Base-by-base conservation (phyloP, 2,888 invertebrate genomes). In the Prenolepis imparis region DNA sequence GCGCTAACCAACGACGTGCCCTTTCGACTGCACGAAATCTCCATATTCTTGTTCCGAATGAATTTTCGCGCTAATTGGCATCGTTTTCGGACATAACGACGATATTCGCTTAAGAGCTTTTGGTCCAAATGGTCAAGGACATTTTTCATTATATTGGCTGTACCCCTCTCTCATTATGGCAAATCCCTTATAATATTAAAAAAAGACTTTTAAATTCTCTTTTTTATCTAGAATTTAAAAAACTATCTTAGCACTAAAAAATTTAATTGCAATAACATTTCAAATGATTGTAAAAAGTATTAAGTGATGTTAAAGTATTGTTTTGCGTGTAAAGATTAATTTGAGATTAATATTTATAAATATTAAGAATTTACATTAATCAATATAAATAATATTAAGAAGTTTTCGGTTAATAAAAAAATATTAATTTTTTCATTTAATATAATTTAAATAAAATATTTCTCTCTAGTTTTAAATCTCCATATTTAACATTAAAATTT, bases 61-160 rank as follows among this genome's bases (percentile, higher is more conserved):
- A 80, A 67, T 84, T 82, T 68, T 41, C 59, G 24, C 32, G 52
- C 61, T 89, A 87, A 89, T 89, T 85, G 80, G n/a, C 36, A n/a
- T 39, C 70, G 6, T 70, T 82, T 73, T 68, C 24, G 21, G 67
- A 64, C 64, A n/a, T 24, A 48, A 15, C n/a, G 44, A 57, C 12
- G 11, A 12, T n/a, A 68, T 36, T 41, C n/a, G 21, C 18, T 24
- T 21, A 63, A n/a, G 36, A 63, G 4, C 32, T 21, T n/a, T n/a
- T 5, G 21, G 12, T 66, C 15, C 28, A 55, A 36, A 28, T 28
- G 28, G 28, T 28, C 32, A 36, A 74, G 48, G 52, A 6, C n/a
- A 36, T 36, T 48, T 48, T n/a, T 48, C 48, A 48, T 75, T 48
- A 48, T 61, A 24, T n/a, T 32, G 18, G 48, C 24, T 41, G 36